phyloP scores from a whole-genome alignment of 2,113 vertebrate genomes.

The Zapus hudsonius region DNA sequence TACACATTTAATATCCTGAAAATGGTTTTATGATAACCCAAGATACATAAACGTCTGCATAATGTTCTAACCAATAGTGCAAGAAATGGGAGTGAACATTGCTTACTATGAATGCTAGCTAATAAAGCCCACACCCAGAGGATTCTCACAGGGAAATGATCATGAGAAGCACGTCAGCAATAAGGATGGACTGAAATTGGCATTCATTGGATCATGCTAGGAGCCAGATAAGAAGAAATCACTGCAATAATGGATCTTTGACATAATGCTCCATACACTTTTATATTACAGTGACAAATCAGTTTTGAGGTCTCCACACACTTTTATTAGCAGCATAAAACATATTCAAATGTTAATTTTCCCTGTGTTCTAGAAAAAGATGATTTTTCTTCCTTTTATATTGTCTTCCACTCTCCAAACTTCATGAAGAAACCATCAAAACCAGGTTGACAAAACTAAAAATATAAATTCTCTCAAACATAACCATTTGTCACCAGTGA shows the following conservation, averaged over 20 bases:
- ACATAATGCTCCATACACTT: background rate
- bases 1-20: constrained; percentile 57
- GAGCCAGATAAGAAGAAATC: background rate
- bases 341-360: background rate
- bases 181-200: background rate
- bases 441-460: background rate
- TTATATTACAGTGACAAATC: background rate
- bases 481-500: background rate
- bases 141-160: background rate
- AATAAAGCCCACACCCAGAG: background rate
- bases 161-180: background rate
- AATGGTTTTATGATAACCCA: constrained; percentile 43
- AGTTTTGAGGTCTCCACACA: background rate
- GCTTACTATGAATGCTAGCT: background rate
- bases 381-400: background rate
- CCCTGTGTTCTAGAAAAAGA: background rate
- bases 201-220: background rate
- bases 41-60: constrained; percentile 31
- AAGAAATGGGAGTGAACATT: constrained; percentile 36
- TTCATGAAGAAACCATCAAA: background rate
- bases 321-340: background rate
- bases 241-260: background rate
- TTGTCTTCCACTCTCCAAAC: background rate
- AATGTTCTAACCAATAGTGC: background rate
- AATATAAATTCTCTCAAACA: background rate